Evolutionary conservation across 1,140 invertebrate species (phyloP), one percentile per base, ranked within the genome.

Genomic region (Plutomurus gul): DNA sequence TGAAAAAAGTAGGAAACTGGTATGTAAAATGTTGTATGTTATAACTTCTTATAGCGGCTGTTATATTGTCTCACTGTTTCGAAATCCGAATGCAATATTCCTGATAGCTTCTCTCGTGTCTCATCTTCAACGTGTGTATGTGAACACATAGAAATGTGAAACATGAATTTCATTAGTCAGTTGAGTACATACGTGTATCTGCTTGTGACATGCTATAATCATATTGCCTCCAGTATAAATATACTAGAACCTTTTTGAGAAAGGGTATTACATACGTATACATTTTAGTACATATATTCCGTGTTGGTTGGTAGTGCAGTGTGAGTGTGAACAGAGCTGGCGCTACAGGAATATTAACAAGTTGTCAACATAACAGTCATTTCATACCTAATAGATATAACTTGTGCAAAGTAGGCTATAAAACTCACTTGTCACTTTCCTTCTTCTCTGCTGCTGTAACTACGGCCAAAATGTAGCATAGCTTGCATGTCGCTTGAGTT

Each of bases 371-470:
- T 65, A 30, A 65, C 56, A 65, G 30, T 65, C 56, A 7, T 65
- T 65, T 65, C 56, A 65, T 33, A 65, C 13, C 56, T 65, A 65
- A 65, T 65, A 65, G 56, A 65, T 30, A 65, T 65, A n/a, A 27
- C 56, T 65, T 65, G 56, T 65, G 56, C 30, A 65, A 65, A 65
- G 56, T 65, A 65, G 30, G 56, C 56, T 65, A 65, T 65, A 65
- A 65, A 65, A 65, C 56, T 65, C 56, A 20, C 56, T 65, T 27
- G 30, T 65, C 56, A 65, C 56, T 65, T 65, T 65, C 51, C 30
- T 60, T 60, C 56, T 16, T n/a, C 51, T 5, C 4, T n/a, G n/a
- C 27, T 65, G 11, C 10, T 27, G 30, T 20, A 13, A 27, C 7
- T 30, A 8, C 30, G 0, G 10, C 22, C n/a, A 13, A 6, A 27